Evolutionary conservation across 2,113 vertebrate genomes (phyloP), one percentile per base, ranked within the genome.

Genomic region (Dolichallabes microphthalmus): DNA sequence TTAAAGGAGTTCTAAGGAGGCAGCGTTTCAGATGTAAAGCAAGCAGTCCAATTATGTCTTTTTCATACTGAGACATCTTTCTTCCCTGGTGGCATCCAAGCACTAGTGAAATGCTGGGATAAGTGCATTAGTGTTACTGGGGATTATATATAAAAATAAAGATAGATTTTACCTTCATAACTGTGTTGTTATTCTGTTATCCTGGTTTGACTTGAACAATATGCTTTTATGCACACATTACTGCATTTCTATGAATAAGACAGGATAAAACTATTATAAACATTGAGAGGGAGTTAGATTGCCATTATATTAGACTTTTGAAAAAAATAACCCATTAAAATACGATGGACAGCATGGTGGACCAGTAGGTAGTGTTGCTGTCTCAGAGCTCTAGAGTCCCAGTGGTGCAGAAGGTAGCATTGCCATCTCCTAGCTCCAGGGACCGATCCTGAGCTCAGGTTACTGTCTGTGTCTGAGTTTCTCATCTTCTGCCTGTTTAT

Each of bases 391-490:
- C 75, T 53, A 57, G 52, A 9, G 53, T 32, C 17, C 17, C 13
- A 57, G 50, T 55, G 74, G 52, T 57, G 17, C 50, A 57, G 53
- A 52, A 3, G 27, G 53, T 77, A 53, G n/a, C 50, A 55, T 8
- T 76, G 74, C 50, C 74, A 55, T 76, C 6, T 76, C 50, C 17
- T 76, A 32, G 15, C 75, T 57, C 53, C 53, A 77, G 75, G 75
- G 53, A 32, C 20, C 17, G 17, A 57, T 57, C 27, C 17, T 19
- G 17, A 77, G 53, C 52, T 57, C 27, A 32, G n/a, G n/a, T 57
- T 77, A 57, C n/a, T 32, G 27, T 77, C 73, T 76, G 73, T 77
- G 52, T 53, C 20, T 35, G 52, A 77, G 53, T 77, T 57, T 77
- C 52, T 55, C 27, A 77, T 77, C 75, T 57, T 52, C 15, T 77